Conservation (phyloP, 2,113 vertebrate species). For the Anhinga anhinga region DNA sequence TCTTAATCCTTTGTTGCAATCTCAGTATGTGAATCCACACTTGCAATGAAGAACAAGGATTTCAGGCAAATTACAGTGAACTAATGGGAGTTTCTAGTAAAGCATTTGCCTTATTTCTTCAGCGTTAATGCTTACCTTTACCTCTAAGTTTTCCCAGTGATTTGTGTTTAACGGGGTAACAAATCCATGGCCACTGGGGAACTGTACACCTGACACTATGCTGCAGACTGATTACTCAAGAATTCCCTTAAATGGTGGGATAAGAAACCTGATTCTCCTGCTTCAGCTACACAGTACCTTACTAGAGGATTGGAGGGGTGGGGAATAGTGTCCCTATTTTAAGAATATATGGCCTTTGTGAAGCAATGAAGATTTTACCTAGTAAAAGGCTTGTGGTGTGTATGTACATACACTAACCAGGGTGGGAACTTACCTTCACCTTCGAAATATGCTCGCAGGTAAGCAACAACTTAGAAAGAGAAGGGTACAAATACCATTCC, state of each 20-base stretch:
- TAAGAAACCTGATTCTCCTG: background rate
- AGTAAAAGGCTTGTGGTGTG: background rate
- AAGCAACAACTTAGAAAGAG: background rate
- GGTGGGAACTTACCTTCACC: background rate
- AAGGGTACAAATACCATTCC: constrained; percentile 38
- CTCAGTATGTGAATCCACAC: constrained; percentile 3
- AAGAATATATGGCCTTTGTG: background rate
- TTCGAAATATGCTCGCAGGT: background rate
- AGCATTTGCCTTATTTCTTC: background rate
- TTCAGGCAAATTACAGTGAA: constrained; percentile 11
- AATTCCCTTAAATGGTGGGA: background rate
- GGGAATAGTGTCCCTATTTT: background rate
- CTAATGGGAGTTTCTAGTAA: background rate
- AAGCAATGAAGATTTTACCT: background rate
- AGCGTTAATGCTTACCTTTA: background rate
- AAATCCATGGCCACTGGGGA: constrained; percentile 2
- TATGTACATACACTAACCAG: background rate
- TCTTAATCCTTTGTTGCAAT: constrained; percentile 42
- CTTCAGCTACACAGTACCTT: background rate
- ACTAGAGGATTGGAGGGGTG: background rate
- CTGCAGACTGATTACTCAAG: background rate
- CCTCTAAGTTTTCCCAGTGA: background rate
- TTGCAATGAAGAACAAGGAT: constrained; percentile 14
- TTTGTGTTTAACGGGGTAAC: background rate
- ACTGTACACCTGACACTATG: background rate